Conservation (phyloP, 2,888 invertebrate genomes). For the Ellobium chinense region DNA sequence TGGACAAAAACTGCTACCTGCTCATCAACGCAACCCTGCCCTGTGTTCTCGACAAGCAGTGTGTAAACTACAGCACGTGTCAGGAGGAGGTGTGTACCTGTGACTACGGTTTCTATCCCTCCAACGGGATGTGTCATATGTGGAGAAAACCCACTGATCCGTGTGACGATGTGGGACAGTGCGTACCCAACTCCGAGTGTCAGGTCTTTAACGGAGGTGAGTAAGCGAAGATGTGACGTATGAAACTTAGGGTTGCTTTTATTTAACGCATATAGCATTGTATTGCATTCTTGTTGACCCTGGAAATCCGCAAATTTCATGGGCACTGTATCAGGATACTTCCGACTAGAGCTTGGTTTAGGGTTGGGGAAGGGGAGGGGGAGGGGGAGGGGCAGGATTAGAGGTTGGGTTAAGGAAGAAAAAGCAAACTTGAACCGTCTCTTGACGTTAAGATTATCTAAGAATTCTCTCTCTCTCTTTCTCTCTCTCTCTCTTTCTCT, state of each 20-base stretch:
- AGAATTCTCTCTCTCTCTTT: background rate
- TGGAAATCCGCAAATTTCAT: no score
- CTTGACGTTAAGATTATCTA: no score
- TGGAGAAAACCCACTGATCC: background rate
- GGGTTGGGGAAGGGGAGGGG: no score
- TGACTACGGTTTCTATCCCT: constrained; percentile 33
- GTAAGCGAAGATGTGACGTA: no score
- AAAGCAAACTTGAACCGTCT: no score
- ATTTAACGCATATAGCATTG: no score
- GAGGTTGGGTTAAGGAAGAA: no score
- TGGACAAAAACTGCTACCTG: constrained; percentile 26
- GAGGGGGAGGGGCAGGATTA: no score
- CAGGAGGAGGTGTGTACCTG: constrained; percentile 34
- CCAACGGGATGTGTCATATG: constrained; percentile 17
- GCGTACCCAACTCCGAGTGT: constrained; percentile 43
- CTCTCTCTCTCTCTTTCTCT: background rate
- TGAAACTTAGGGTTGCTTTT: no score
- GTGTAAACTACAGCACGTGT: constrained; percentile 23
- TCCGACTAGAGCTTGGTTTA: no score
- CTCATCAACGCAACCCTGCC: background rate
- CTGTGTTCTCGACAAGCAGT: constrained; percentile 23
- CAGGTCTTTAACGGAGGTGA: constrained; percentile 31
- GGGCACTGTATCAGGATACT: no score
- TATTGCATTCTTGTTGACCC: no score
- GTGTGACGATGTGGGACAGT: constrained; percentile 38